phyloP scores from a whole-genome alignment of 2,113 vertebrate species.

The Pomatostomus ruficeps region DNA sequence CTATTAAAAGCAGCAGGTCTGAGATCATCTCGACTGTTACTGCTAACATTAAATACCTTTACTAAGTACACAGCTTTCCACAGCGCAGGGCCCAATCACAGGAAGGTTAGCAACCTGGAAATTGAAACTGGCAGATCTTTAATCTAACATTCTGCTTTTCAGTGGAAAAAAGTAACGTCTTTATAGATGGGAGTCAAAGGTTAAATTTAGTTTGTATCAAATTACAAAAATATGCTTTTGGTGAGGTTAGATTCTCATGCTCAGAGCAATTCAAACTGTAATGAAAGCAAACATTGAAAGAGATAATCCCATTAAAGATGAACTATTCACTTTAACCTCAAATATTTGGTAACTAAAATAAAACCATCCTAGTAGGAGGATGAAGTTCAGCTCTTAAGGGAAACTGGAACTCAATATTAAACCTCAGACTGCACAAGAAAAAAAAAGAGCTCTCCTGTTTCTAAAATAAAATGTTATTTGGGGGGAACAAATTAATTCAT shows the following conservation, averaged over 20 bases:
- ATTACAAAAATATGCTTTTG: slow-evolving; percentile 78
- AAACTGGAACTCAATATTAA: background rate
- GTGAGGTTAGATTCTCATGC: slow-evolving; percentile 78
- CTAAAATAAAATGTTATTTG: slow-evolving; percentile 15
- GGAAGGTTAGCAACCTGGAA: slow-evolving; percentile 67
- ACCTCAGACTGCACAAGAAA: background rate
- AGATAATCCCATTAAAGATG: slow-evolving; percentile 80
- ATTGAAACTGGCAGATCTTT: slow-evolving; percentile 70
- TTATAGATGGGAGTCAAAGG: slow-evolving; percentile 76
- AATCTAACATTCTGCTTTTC: slow-evolving; percentile 64
- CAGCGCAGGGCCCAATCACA: slow-evolving; percentile 55
- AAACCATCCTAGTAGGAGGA: slow-evolving; percentile 55
- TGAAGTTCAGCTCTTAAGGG: slow-evolving; percentile 36
- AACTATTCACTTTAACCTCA: slow-evolving; percentile 75
- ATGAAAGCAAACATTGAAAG: slow-evolving; percentile 78
- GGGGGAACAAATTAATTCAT: slow-evolving; percentile 38
- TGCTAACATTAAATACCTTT: background rate
- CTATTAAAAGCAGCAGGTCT: background rate
- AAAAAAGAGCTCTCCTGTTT: background rate
- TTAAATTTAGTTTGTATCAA: slow-evolving; percentile 80
- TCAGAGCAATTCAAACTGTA: slow-evolving; percentile 68
- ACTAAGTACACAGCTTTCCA: background rate
- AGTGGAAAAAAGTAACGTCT: slow-evolving; percentile 67
- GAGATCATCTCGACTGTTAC: background rate
- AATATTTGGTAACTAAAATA: slow-evolving; percentile 71